Base-by-base conservation (phyloP, 2,113 vertebrate species). In the Lepus americanus region DNA sequence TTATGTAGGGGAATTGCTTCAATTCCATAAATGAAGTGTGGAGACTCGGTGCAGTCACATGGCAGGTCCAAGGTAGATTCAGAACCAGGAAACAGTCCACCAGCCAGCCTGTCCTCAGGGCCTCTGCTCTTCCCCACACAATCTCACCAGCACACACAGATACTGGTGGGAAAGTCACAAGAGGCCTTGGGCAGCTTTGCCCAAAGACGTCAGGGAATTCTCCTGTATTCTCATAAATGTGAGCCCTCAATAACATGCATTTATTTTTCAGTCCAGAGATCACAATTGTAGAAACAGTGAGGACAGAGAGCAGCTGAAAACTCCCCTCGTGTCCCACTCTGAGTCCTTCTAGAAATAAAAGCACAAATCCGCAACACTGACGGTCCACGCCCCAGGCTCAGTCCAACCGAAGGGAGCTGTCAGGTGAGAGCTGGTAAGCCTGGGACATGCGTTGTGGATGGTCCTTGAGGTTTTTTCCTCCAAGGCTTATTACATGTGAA, bases 21-120 rank as follows among this genome's bases (percentile, higher is more conserved):
- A 39, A 23, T n/a, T 82, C 78, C 63, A n/a, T 51, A 80, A 66
- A 53, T 13, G 77, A 96, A 86, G 29, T 29, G 22, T 78, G 87
- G 44, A 55, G 66, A 69, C 27, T 44, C 17, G 49, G 61, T n/a
- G 27, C 33, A 76, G 31, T 49, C n/a, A 39, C 53, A 5, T 12
- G 23, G 55, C 31, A 86, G 29, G 5, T 67, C 55, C 76, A 27
- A 77, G 59, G 36, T 31, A 44, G 53, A 78, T 14, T 76, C 22
- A 31, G 44, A 55, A 36, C 3, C 53, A 92, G 2, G 23, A 79
- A 85, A 78, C 29, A 53, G 33, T 25, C 12, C 23, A 33, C 14
- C 19, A 8, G 2, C 59, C 16, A 25, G 20, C 33, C 63, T 90
- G 55, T 59, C 19, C 44, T 89, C 4, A 36, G 20, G 7, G 17